phyloP scores from a whole-genome alignment of 2,888 invertebrate species.

The Macrophya alboannulata region DNA sequence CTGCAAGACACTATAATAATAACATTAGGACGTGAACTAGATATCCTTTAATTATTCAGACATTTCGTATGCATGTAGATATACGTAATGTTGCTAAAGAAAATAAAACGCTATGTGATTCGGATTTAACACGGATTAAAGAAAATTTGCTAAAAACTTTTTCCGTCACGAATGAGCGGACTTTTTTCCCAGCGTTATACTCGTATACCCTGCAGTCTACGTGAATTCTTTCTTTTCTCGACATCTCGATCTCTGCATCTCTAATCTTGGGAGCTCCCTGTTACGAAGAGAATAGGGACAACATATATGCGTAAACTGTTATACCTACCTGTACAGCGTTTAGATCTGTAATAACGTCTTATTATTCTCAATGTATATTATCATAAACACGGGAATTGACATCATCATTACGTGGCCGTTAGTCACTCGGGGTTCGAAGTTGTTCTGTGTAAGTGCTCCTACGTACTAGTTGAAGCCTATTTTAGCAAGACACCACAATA shows the following conservation, averaged over 20 bases:
- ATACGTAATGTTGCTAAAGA: neutral
- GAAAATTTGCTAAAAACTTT: too few species aligned
- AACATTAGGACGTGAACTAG: neutral
- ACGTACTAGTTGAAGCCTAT: neutral
- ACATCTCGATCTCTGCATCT: too few species aligned
- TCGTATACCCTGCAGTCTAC: too few species aligned
- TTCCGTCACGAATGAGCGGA: too few species aligned
- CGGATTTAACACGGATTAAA: too few species aligned
- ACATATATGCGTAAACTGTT: neutral
- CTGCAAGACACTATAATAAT: neutral
- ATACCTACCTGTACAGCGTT: neutral
- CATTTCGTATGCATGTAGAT: neutral
- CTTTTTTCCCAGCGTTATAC: neutral
- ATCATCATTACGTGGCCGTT: neutral
- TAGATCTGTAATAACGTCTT: neutral
- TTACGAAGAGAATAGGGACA: neutral
- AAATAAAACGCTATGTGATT: neutral
- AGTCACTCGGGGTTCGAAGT: neutral
- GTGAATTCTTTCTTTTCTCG: too few species aligned
- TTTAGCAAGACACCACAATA: neutral
- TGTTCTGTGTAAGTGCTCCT: neutral
- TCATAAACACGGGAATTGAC: neutral
- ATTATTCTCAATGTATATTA: neutral
- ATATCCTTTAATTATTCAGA: neutral
- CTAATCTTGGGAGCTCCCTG: too few species aligned